These are phyloP conservation scores for Vulpes vulpes DNA, from an alignment of 2,113 vertebrate genomes.

Conservation along the genomic window DNA sequence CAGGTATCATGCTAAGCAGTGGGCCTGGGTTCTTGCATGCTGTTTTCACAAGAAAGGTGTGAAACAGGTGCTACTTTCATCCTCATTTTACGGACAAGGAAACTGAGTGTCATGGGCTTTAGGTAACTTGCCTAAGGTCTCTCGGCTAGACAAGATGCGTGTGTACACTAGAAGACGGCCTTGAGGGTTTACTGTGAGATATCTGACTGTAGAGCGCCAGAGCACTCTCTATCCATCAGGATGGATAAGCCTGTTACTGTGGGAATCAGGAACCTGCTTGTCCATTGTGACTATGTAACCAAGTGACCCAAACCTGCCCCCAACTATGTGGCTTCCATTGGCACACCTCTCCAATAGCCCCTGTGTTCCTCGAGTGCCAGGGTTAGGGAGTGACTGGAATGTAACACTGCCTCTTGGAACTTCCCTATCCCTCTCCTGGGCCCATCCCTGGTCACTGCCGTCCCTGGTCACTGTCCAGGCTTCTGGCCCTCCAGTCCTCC, in stretches of 20 bases:
- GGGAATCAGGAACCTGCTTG: background rate
- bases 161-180: background rate
- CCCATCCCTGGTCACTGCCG: background rate
- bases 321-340: background rate
- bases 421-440: background rate
- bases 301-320: background rate
- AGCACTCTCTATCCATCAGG: background rate
- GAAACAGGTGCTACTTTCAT: background rate
- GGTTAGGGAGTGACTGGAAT: background rate
- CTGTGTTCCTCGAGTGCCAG: background rate
- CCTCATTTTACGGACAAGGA: background rate
- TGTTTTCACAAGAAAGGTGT: background rate
- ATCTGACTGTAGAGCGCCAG: background rate
- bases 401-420: background rate
- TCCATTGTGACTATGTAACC: background rate
- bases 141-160: background rate
- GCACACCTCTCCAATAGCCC: background rate
- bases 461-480: background rate
- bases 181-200: background rate
- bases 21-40: background rate
- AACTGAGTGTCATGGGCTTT: background rate
- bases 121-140: background rate
- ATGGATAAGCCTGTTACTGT: background rate
- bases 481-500: background rate
- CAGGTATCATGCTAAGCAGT: background rate